Base-by-base conservation (phyloP, 2,888 invertebrate species). In the Drosophila incognita region DNA sequence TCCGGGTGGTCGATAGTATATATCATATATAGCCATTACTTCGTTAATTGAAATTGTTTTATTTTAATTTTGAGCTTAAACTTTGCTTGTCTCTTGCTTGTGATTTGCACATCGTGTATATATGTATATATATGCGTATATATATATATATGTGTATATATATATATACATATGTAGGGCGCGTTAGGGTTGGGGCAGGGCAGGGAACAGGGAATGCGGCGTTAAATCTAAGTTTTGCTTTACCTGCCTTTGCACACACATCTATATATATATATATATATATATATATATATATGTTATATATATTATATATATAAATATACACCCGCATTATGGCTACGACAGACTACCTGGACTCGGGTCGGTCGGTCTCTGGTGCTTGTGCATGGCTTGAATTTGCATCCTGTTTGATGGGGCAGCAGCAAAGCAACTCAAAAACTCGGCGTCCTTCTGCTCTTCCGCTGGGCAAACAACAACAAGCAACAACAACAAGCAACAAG, bases 391-490 rank as follows among this genome's bases (percentile, higher is more conserved):
- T 53, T 62, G 53, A 62, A 80, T 82, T 80, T 87, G 85, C 83
- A 87, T 83, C 83, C 83, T 83, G 83, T 87, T 87, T 75, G 53
- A 46, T 58, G 58, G 31, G 42, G 42, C 42, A 42, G 42, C 42
- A 42, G 11, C 40, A 21, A 46, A 46, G 35, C 33, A 57, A 61
- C 48, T 24, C 35, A 49, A 72, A 80, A 82, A 81, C 79, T 79
- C 70, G 81, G 52, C 76, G 86, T 85, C 89, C 88, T 85, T 88
- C 88, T 81, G 68, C 75, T 83, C 87, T 85, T 85, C 88, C 87
- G 84, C 79, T 85, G 79, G 59, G 52, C 57, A 54, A 46, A 46
- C 21, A 46, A 61, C 71, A 56, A 63, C 69, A 59, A 21, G 63
- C 56, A n/a, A 21, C 29, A 42, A 18, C 62, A 29, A n/a, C 51